Conservation (phyloP, 2,113 vertebrate genomes). For the Progne subis region DNA sequence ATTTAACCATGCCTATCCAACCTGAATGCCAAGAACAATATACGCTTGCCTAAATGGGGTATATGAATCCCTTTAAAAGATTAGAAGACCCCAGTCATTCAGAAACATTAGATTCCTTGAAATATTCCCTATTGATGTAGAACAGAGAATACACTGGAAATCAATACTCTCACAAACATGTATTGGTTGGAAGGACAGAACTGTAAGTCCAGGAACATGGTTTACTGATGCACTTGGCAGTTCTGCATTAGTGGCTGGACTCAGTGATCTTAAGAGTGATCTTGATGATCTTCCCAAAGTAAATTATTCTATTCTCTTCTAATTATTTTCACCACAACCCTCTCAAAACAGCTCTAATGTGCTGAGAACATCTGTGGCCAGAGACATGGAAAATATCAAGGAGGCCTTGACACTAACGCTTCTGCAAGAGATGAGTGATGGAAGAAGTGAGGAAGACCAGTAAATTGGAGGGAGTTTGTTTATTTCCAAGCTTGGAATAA, state of each 20-base stretch:
- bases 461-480: not conserved
- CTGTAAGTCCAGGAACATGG: not conserved
- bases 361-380: not conserved
- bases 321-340: not conserved
- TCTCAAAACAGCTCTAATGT: not conserved
- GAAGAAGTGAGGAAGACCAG: not conserved
- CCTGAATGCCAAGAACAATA: not conserved
- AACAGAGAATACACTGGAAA: not conserved
- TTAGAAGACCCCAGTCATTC: not conserved
- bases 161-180: not conserved
- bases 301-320: not conserved
- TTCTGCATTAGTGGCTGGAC: not conserved
- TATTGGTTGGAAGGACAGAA: not conserved
- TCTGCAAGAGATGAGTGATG: not conserved
- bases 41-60: not conserved
- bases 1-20: not conserved
- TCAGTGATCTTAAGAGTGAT: not conserved
- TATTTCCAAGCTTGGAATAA: not conserved
- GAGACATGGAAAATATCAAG: not conserved
- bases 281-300: not conserved
- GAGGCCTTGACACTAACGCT: not conserved
- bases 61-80: not conserved
- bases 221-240: not conserved
- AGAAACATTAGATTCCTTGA: not conserved
- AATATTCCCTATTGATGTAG: not conserved